Conservation (phyloP, 2,113 vertebrate species). For the Craseonycteris thonglongyai region DNA sequence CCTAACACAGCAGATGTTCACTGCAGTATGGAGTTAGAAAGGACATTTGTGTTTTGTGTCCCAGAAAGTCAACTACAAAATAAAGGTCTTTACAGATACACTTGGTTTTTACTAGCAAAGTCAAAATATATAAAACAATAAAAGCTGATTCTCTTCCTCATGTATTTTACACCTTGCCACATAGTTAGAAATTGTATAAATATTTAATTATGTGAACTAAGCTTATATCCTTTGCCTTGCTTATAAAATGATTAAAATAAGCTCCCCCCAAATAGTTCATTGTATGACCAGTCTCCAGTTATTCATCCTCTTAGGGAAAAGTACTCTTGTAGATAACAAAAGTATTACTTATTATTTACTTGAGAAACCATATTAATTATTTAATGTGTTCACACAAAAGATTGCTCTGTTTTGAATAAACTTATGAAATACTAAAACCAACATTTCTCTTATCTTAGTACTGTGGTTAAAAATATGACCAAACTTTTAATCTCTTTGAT, state of each 20-base stretch:
- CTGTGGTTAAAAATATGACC: background rate
- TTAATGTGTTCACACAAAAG: background rate
- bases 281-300: background rate
- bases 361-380: background rate
- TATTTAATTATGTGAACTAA: background rate
- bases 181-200: background rate
- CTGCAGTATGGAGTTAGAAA: background rate
- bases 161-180: background rate
- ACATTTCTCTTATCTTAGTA: background rate
- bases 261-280: background rate
- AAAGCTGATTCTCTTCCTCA: background rate
- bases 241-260: background rate
- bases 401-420: background rate
- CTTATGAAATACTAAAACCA: background rate
- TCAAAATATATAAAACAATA: background rate
- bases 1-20: background rate
- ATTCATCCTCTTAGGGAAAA: background rate
- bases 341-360: background rate
- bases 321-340: background rate
- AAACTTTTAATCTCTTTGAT: background rate
- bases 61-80: background rate
- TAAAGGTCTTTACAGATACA: background rate
- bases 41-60: background rate
- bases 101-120: background rate
- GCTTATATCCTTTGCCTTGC: background rate